Conservation (phyloP, 2,797 vertebrate species). For the Melanotaenia parkinsoni region DNA sequence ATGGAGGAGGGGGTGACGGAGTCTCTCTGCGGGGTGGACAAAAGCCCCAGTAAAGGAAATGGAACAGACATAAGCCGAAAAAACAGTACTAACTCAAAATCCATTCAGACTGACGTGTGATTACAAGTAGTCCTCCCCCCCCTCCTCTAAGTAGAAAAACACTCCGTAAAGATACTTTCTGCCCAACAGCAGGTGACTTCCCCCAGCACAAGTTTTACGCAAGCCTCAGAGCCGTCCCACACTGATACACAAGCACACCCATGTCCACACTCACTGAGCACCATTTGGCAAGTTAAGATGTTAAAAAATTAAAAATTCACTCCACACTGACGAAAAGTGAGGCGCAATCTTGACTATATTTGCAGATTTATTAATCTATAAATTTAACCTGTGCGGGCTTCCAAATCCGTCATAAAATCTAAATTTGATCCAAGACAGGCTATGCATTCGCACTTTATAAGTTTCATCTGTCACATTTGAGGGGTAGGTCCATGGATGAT, state of each 20-base stretch:
- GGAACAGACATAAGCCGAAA: constrained; percentile 94
- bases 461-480: constrained; percentile 80
- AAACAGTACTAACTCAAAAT: constrained; percentile 93
- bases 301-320: constrained; percentile 47
- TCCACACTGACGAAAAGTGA: constrained; percentile 25
- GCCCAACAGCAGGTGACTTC: constrained; percentile 71
- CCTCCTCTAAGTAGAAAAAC: constrained; percentile 56
- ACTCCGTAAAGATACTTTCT: constrained; percentile 57
- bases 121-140: constrained; percentile 47
- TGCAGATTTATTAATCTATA: constrained; percentile 22
- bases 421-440: constrained; percentile 66
- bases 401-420: constrained; percentile 51
- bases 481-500: constrained; percentile 49
- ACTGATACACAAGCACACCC: constrained; percentile 19
- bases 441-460: constrained; percentile 87
- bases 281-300: constrained; percentile 46
- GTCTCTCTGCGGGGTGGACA: constrained; percentile 93
- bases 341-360: constrained; percentile 35
- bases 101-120: constrained; percentile 99
- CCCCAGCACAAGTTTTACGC: constrained; percentile 59
- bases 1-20: constrained; percentile 99
- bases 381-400: constrained; percentile 49
- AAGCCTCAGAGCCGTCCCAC: constrained; percentile 29
- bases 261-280: constrained; percentile 8
- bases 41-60: constrained; percentile 92